These are phyloP conservation scores for Pterocles gutturalis DNA, from an alignment of 2,113 vertebrate genomes.

Conservation along the genomic window DNA sequence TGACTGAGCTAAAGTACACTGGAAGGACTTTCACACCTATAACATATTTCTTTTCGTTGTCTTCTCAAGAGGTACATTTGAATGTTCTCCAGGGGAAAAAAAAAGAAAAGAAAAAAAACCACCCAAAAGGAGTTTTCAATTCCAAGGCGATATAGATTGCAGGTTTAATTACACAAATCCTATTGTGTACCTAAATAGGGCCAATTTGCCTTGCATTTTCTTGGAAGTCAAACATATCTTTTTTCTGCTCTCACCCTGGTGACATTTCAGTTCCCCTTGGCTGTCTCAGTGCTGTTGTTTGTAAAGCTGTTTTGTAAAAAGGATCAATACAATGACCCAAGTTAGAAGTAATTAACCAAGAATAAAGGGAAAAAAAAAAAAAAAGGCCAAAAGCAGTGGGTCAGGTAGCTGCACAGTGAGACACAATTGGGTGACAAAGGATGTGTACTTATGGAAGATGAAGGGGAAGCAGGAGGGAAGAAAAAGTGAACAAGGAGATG, in stretches of 20 bases:
- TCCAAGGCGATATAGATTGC: neutral
- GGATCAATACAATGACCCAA: neutral
- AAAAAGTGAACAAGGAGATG: neutral
- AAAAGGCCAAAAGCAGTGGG: neutral
- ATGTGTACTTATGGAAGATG: neutral
- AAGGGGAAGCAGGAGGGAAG: neutral
- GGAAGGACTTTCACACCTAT: neutral
- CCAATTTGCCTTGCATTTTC: neutral
- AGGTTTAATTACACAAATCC: neutral
- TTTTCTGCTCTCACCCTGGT: neutral
- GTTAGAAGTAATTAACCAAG: neutral
- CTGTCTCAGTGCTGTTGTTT: neutral
- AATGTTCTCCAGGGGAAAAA: neutral
- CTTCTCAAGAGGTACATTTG: neutral
- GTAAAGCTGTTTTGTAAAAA: neutral
- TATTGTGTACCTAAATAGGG: neutral
- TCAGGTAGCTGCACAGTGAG: neutral
- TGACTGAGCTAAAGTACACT: neutral
- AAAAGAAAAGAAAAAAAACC: neutral
- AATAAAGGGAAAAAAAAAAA: neutral
- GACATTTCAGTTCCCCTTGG: neutral
- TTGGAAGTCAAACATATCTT: neutral
- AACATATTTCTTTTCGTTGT: neutral
- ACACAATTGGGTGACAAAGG: neutral
- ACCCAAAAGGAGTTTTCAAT: neutral